Conservation (phyloP, 2,797 vertebrate species). For the Coluber constrictor region DNA sequence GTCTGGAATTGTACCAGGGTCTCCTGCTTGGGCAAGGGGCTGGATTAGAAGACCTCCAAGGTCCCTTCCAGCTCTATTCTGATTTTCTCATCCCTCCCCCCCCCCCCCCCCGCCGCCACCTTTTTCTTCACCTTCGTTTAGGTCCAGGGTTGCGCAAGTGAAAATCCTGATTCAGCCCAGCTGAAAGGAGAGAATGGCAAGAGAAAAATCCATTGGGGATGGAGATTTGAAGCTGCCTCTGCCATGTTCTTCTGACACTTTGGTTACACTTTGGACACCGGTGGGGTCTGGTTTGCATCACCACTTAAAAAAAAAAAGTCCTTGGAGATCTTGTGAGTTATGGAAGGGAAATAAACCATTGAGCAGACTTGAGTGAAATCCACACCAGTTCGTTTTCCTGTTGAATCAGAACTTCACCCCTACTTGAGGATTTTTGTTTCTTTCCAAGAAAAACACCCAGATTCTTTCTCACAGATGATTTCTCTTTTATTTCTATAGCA, state of each 20-base stretch:
- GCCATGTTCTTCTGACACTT: fast-evolving
- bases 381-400: slow-evolving; percentile 65
- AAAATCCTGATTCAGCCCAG: background rate
- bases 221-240: background rate
- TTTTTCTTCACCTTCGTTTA: background rate
- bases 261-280: slow-evolving; percentile 49
- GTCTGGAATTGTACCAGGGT: too few relatives aligned
- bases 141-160: background rate
- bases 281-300: slow-evolving; percentile 66
- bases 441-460: slow-evolving; percentile 68
- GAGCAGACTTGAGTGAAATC: slow-evolving; percentile 66
- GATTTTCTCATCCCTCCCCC: too few relatives aligned
- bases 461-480: slow-evolving; percentile 57
- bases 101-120: too few relatives aligned
- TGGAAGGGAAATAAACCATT: slow-evolving; percentile 69
- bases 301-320: slow-evolving; percentile 62
- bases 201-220: background rate
- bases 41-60: too few relatives aligned
- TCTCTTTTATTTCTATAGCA: slow-evolving; percentile 41
- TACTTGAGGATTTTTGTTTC: slow-evolving; percentile 59
- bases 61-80: background rate
- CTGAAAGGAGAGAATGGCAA: fast-evolving
- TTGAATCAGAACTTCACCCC: slow-evolving; percentile 70
- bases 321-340: slow-evolving; percentile 65
- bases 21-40: background rate